phyloP scores from a whole-genome alignment of 2,113 vertebrate species.

The Ammospiza nelsoni region DNA sequence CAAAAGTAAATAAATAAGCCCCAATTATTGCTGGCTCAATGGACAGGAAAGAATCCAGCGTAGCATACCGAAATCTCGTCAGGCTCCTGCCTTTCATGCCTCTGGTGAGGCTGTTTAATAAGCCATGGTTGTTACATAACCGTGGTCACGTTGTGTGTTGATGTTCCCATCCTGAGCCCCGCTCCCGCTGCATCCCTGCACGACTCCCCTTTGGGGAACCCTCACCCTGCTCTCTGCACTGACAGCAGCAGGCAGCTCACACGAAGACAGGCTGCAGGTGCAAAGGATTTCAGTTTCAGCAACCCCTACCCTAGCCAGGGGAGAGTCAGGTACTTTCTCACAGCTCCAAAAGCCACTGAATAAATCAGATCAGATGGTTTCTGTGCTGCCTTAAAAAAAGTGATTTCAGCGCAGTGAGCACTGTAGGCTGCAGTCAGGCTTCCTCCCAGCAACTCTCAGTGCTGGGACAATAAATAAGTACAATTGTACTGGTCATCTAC shows the following conservation, averaged over 20 bases:
- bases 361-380: background rate
- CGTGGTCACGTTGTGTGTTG: background rate
- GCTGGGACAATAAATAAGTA: background rate
- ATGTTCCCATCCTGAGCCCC: background rate
- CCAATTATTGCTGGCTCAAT: slow-evolving; percentile 41
- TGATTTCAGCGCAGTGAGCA: background rate
- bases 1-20: slow-evolving; percentile 64
- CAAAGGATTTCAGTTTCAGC: background rate
- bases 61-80: background rate
- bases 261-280: background rate
- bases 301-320: background rate
- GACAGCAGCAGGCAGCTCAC: background rate
- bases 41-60: slow-evolving; percentile 25
- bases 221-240: background rate
- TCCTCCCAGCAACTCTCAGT: background rate
- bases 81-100: background rate
- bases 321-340: background rate
- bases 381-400: background rate
- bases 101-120: slow-evolving; percentile 54
- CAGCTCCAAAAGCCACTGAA: background rate
- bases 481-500: background rate
- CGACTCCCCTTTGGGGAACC: background rate
- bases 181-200: background rate
- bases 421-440: background rate
- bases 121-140: slow-evolving; percentile 13